Evolutionary conservation across 2,888 invertebrate genomes (phyloP).

Genomic region (Amphipyra berbera): DNA sequence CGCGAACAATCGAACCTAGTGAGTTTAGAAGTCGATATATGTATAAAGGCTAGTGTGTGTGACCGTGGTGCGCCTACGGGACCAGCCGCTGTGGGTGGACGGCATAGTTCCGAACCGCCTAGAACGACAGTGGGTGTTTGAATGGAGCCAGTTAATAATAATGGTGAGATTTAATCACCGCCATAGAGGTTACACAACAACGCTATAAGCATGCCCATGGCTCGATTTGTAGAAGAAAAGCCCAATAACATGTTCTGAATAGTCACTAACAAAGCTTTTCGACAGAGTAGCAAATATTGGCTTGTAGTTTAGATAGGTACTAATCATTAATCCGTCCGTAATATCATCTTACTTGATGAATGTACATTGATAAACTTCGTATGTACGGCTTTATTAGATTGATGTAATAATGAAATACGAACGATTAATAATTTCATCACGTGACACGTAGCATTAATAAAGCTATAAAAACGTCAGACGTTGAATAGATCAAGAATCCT

Average conservation of each 20-base stretch:
- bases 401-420: conserved; percentile 4
- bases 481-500: conserved; percentile 66
- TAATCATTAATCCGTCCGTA: conserved; percentile 74
- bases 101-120: conserved; percentile 88
- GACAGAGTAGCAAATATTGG: conserved; percentile 69
- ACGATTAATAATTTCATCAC: conserved; percentile 22
- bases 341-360: conserved; percentile 36
- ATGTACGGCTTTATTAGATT: conserved; percentile 11
- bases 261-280: conserved; percentile 85
- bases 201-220: conserved; percentile 85
- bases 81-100: conserved; percentile 88
- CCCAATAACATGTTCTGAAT: conserved; percentile 72
- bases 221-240: conserved; percentile 78
- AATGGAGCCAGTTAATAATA: conserved; percentile 90
- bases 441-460: conserved; percentile 37
- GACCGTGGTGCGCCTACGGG: conserved; percentile 89
- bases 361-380: conserved; percentile 40
- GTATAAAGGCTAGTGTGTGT: conserved; percentile 85
- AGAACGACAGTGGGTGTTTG: conserved; percentile 89
- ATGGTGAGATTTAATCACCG: conserved; percentile 90
- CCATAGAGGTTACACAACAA: conserved; percentile 88
- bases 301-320: conserved; percentile 77
- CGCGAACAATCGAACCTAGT: conserved; percentile 85
- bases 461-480: conserved; percentile 39
- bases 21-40: conserved; percentile 84